Conservation (phyloP, 2,113 vertebrate genomes). For the Oriolus oriolus region DNA sequence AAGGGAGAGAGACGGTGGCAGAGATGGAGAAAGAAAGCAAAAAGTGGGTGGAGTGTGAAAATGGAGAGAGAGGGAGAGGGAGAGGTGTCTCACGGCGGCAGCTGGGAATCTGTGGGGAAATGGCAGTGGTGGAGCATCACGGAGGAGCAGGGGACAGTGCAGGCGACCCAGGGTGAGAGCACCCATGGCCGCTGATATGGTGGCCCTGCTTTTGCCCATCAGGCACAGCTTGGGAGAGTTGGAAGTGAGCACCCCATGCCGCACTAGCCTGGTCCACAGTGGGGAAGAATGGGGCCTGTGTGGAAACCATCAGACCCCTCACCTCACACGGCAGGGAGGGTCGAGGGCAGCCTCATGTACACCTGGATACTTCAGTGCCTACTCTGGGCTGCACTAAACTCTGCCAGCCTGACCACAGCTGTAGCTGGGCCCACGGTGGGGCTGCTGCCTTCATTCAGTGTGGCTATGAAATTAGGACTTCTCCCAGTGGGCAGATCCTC, state of each 20-base stretch:
- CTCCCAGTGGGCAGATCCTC: not conserved
- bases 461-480: not conserved
- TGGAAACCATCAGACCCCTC: not conserved
- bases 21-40: slow-evolving; percentile 62
- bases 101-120: not conserved
- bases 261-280: not conserved
- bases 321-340: accelerated
- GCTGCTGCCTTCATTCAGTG: not conserved
- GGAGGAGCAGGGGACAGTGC: not conserved
- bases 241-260: not conserved
- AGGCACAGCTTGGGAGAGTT: not conserved
- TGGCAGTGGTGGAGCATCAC: not conserved
- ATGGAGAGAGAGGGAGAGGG: slow-evolving; percentile 1
- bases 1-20: slow-evolving; percentile 45
- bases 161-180: not conserved
- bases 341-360: not conserved
- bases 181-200: accelerated
- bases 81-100: not conserved
- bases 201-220: accelerated
- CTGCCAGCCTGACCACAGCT: not conserved
- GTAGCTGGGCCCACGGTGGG: accelerated
- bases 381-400: accelerated
- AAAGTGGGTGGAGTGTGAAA: slow-evolving; percentile 53
- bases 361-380: not conserved
- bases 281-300: not conserved